Percentiles rank a stretch among this genome's conserved stretches.
These are phyloP conservation scores for Agraylea sexmaculata DNA, from an alignment of 1,140 invertebrate genomes.

Conservation along the genomic window DNA sequence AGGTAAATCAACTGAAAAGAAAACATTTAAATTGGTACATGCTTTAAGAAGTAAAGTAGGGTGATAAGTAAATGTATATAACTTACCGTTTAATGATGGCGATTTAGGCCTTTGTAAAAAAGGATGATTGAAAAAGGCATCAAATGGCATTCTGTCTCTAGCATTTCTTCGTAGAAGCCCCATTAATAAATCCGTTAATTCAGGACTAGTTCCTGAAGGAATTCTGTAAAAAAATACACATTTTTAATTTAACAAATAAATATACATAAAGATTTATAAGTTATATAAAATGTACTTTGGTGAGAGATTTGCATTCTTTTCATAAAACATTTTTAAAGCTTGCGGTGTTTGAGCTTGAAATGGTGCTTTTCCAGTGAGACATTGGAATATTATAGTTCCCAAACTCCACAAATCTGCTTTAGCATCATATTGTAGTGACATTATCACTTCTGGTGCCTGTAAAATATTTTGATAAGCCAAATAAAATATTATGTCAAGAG, in stretches of 20 bases:
- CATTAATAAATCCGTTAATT: slow-evolving; percentile 76
- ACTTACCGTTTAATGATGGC: slow-evolving; percentile 25
- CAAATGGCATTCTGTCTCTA: slow-evolving; percentile 90
- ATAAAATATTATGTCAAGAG: slow-evolving; percentile 11
- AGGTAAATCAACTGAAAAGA: slow-evolving; percentile 17
- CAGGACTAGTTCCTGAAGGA: slow-evolving; percentile 80
- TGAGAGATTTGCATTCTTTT: slow-evolving; percentile 87
- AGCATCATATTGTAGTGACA: slow-evolving; percentile 97
- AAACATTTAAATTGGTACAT: neutral
- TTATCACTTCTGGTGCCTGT: slow-evolving; percentile 96
- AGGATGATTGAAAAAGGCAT: slow-evolving; percentile 85
- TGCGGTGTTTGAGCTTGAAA: slow-evolving; percentile 98
- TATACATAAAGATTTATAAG: neutral
- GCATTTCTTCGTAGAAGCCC: slow-evolving; percentile 85
- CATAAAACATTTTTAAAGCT: slow-evolving; percentile 93
- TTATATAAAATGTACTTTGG: slow-evolving; percentile 66
- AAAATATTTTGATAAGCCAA: slow-evolving; percentile 21
- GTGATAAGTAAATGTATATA: neutral
- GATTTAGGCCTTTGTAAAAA: slow-evolving; percentile 65
- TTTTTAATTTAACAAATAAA: slow-evolving; percentile 3
- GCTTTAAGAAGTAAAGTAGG: neutral
- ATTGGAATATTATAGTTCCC: slow-evolving; percentile 98
- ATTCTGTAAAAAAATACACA: slow-evolving; percentile 53
- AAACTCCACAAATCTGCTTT: slow-evolving; percentile 99
- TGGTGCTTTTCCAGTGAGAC: slow-evolving; percentile 94